These are phyloP conservation scores for Orchestia grillus DNA, from an alignment of 1,140 invertebrate species.

Conservation along the genomic window DNA sequence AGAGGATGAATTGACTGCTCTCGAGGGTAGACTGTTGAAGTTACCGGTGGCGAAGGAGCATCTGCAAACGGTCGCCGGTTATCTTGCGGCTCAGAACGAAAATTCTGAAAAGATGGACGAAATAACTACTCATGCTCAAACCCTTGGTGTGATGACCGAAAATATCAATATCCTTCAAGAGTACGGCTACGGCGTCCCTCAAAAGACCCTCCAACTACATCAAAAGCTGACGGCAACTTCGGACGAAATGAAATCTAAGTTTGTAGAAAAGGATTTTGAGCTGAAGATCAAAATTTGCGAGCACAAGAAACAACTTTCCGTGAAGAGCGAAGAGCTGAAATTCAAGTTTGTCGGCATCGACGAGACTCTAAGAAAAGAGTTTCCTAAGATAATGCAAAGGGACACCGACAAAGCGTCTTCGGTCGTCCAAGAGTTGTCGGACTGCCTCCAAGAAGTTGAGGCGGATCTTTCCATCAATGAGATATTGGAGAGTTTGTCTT, in stretches of 20 bases:
- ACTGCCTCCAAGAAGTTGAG: constrained; percentile 59
- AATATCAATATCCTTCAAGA: not conserved
- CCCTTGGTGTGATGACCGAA: not conserved
- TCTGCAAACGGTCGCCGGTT: not conserved
- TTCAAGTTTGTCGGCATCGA: constrained; percentile 57
- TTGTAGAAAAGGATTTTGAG: not conserved
- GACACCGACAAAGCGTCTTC: constrained; percentile 48
- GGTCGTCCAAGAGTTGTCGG: constrained; percentile 45
- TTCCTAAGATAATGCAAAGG: constrained; percentile 60
- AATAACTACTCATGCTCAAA: not conserved
- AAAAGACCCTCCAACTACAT: not conserved
- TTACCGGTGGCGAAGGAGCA: not conserved
- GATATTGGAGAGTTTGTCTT: constrained; percentile 52
- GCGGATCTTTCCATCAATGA: constrained; percentile 61
- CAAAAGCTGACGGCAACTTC: not conserved
- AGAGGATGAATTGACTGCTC: constrained; percentile 45
- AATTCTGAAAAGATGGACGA: not conserved
- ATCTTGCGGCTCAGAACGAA: not conserved
- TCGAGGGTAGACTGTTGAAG: constrained; percentile 57
- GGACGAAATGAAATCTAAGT: not conserved
- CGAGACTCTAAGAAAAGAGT: constrained; percentile 53
- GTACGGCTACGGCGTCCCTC: not conserved
- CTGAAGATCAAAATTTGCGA: constrained; percentile 18
- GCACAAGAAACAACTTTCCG: constrained; percentile 17
- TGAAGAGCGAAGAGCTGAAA: constrained; percentile 23